phyloP scores from a whole-genome alignment of 1,140 invertebrate species.

The Ceratoteleas bidentatus region DNA sequence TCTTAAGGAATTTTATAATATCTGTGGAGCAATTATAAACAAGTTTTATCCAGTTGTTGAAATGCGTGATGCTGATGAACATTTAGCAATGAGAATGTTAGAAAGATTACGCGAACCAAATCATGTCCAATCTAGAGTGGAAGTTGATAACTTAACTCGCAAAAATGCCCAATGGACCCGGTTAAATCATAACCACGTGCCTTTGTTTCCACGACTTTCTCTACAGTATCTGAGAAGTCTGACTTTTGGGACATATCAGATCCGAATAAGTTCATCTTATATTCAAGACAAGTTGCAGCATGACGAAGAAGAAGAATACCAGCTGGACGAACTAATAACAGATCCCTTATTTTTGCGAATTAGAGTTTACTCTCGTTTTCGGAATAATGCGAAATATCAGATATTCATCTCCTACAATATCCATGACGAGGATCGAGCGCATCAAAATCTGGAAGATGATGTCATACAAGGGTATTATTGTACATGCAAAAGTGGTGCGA shows the following conservation, averaged over 20 bases:
- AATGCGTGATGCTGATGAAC: no score
- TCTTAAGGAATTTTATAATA: no score
- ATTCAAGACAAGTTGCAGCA: constrained; percentile 7
- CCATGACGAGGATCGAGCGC: not conserved
- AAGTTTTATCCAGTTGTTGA: no score
- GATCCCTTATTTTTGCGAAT: constrained; percentile 3
- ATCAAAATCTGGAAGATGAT: not conserved
- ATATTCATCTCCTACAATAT: constrained; percentile 14
- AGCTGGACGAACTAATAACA: constrained; percentile 5
- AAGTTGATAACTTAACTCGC: constrained; percentile 25
- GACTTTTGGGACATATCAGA: constrained; percentile 19
- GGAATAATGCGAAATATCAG: constrained; percentile 19
- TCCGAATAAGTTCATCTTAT: constrained; percentile 9
- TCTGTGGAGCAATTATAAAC: no score
- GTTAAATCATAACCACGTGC: constrained; percentile 9
- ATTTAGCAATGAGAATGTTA: constrained; percentile 34
- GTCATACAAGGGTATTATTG: constrained; percentile 4
- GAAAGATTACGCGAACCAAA: constrained; percentile 6
- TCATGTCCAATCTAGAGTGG: constrained; percentile 26
- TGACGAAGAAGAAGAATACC: constrained; percentile 10
- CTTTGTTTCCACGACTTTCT: constrained; percentile 16
- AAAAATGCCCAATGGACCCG: constrained; percentile 32
- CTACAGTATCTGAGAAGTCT: constrained; percentile 21
- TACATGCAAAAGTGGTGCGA: constrained; percentile 7
- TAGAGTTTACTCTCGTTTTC: constrained; percentile 17